A percentile compares a stretch with the other conserved stretches of the same genome.
Conservation (phyloP, 2,888 invertebrate genomes). For the Drosophila seclusa region DNA sequence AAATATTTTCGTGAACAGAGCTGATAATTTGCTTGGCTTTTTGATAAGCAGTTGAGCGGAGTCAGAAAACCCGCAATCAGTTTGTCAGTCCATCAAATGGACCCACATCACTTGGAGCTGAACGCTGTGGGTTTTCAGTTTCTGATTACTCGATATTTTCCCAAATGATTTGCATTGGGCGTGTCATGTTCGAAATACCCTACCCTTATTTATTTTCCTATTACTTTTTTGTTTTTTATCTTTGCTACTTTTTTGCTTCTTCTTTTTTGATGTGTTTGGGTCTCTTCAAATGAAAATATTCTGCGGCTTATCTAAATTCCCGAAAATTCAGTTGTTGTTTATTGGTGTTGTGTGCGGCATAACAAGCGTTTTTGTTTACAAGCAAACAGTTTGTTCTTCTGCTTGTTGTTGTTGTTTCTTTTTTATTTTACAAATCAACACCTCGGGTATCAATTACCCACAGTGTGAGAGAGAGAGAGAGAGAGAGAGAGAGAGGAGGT, state of each 20-base stretch:
- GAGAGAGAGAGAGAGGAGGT: background rate
- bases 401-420: conserved; percentile 25
- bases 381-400: conserved; percentile 63
- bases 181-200: conserved; percentile 16
- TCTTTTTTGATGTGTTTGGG: conserved; percentile 10
- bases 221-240: conserved; percentile 10
- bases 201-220: background rate
- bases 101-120: conserved; percentile 52
- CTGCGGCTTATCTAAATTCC: conserved; percentile 74
- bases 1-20: conserved; percentile 64
- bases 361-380: conserved; percentile 70
- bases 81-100: conserved; percentile 41
- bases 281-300: conserved; percentile 55
- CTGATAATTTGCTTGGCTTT: conserved; percentile 59
- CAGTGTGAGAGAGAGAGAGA: conserved; percentile 10
- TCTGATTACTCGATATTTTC: conserved; percentile 14
- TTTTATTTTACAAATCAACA: conserved; percentile 76
- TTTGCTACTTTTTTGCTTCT: conserved; percentile 49
- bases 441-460: conserved; percentile 77
- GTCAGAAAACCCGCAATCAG: conserved; percentile 45
- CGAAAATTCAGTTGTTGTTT: conserved; percentile 69
- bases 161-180: conserved; percentile 42
- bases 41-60: conserved; percentile 34
- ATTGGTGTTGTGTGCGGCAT: conserved; percentile 52
- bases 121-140: background rate